Evolutionary conservation across 2,797 vertebrate genomes (phyloP), one percentile per base, ranked within the genome.

Genomic region (Catamblyrhynchus diadema): DNA sequence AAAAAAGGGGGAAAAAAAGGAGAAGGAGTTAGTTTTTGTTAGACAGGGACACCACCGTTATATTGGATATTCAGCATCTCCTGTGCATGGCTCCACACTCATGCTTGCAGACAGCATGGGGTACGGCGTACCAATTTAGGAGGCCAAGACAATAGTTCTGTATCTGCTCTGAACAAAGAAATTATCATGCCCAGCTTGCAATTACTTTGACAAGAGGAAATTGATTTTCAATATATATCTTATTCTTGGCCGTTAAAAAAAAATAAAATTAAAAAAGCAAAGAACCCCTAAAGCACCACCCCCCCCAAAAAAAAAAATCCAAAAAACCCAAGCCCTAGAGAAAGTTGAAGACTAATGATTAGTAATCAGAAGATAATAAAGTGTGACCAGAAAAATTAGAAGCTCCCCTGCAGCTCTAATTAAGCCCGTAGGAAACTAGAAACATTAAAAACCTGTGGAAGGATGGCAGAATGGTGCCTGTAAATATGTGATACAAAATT

Each of bases 301-400:
- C 9, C 19, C 2, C 9, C 3, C 7, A 5, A 42, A 47, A 62
- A 47, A 62, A 25, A 35, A 35, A 12, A 12, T 35, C 25, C 5
- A 10, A 6, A 47, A 60, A 60, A 5, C 5, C 16, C 14, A 73
- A 65, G 15, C 9, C 39, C 45, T 39, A 41, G n/a, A 59, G 70
- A 90, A 92, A 87, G 53, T 37, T 74, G 60, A 90, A 92, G 67
- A 78, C 37, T 86, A 87, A 91, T 85, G 33, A 39, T 69, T 91
- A 67, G 62, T 82, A 94, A 93, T 93, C 81, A 74, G 65, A 81
- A 62, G 48, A 88, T 81, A 88, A 95, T 83, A 92, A 93, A 87
- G 69, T 73, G 60, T 88, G 85, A 94, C 73, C 62, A 73, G 80
- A 95, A 94, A 93, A 94, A 94, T 95, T 90, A 91, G 87, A 91